Evolutionary conservation across 2,888 invertebrate species (phyloP), one percentile per base, ranked within the genome.

Genomic region (Callyntrura guangdongensis): DNA sequence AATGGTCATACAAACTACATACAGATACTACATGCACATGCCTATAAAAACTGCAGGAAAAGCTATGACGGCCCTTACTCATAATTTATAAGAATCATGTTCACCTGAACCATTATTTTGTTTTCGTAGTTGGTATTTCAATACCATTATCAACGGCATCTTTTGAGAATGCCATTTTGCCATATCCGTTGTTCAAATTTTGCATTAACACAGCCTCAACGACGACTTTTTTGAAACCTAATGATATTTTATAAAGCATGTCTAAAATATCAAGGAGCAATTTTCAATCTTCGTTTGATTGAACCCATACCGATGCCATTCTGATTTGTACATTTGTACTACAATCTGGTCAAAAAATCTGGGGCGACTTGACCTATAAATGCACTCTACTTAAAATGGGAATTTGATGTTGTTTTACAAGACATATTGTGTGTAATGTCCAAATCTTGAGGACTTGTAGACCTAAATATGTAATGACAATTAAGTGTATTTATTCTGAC

Each of bases 101-200:
- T 17, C 67, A 67, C 67, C 25, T 67, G 12, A 67, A 17, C 25
- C 67, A 67, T 22, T 11, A 67, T 27, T 27, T 67, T 53, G 36
- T 36, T 36, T 36, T 36, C 36, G 9, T n/a, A 59, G 59, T 59
- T 59, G 59, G 3, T 36, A 36, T 36, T 59, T 59, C 59, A 59
- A 59, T 59, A 59, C 36, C 36, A 36, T 36, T 59, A 59, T 59
- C n/a, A 59, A 59, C 17, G 59, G 1, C 14, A n/a, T n/a, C 17
- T 6, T 59, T 59, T 59, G 14, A n/a, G 5, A 36, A 14, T 22
- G 61, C 61, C 36, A 64, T 22, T n/a, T 36, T 36, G 36, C 36
- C 36, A 36, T 36, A 14, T 53, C 53, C 53, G 53, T 5, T 36
- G 36, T 36, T 36, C 2, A 36, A 36, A 36, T 36, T 36, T 36